A percentile compares a stretch with the other conserved stretches of the same genome.
phyloP scores from a whole-genome alignment of 1,140 invertebrate genomes.

The Atopsyche davidsoni region DNA sequence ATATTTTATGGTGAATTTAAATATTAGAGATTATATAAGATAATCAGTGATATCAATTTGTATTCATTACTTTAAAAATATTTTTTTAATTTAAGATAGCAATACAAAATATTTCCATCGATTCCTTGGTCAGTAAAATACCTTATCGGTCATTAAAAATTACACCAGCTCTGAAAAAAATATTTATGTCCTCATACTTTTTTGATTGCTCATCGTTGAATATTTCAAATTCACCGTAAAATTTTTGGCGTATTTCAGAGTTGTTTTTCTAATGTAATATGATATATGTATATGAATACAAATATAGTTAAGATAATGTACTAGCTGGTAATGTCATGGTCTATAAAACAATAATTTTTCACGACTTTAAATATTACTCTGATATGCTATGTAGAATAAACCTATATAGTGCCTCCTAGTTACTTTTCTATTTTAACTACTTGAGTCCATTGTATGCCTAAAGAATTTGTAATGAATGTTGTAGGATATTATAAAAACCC shows the following conservation, averaged over 20 bases:
- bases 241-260: no score
- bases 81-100: no score
- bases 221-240: no score
- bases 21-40: no score
- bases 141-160: conserved; percentile 9
- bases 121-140: no score
- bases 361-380: conserved; percentile 27
- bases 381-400: conserved; percentile 32
- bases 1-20: no score
- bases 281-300: conserved; percentile 16
- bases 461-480: conserved; percentile 2
- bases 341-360: conserved; percentile 28
- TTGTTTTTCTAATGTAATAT: conserved; percentile 12
- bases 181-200: conserved; percentile 4
- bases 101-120: no score
- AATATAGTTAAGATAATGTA: conserved; percentile 21
- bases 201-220: no score
- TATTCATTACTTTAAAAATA: no score
- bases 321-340: conserved; percentile 24
- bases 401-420: conserved; percentile 52
- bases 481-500: no score
- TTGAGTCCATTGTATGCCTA: conserved; percentile 28
- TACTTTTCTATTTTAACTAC: conserved; percentile 46
- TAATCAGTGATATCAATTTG: no score
- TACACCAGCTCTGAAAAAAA: conserved; percentile 2